phyloP scores from a whole-genome alignment of 2,797 vertebrate genomes.

The Tauraco hartlaubi region DNA sequence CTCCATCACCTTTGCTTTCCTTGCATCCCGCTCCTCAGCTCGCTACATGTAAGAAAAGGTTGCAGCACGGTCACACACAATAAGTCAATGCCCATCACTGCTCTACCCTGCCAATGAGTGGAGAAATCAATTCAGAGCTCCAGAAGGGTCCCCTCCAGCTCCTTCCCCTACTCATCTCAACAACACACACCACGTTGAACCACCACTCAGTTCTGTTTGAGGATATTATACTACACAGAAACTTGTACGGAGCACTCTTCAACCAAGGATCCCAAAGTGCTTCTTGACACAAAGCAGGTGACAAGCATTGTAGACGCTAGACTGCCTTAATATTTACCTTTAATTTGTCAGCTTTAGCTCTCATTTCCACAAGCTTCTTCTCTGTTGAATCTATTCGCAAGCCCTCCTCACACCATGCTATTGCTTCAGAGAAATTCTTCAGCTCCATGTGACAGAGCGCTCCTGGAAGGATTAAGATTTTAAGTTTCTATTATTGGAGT shows the following conservation, averaged over 20 bases:
- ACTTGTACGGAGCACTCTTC: not conserved
- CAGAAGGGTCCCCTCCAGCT: not conserved
- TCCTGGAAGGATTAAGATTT: conserved; percentile 78
- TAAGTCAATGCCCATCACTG: not conserved
- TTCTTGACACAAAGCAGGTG: not conserved
- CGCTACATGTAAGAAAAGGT: conserved; percentile 77
- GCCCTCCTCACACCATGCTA: conserved; percentile 93
- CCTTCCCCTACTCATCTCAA: not conserved
- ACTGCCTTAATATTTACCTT: conserved; percentile 80
- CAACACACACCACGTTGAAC: rapidly evolving
- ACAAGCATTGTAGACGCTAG: not conserved
- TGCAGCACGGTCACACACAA: not conserved
- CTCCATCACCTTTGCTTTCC: conserved; percentile 87
- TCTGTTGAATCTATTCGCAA: conserved; percentile 85
- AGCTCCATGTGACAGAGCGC: conserved; percentile 91
- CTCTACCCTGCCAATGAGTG: rapidly evolving
- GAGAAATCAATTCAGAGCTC: not conserved
- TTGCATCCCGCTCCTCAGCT: conserved; percentile 87
- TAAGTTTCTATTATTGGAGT: not conserved
- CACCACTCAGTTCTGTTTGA: not conserved
- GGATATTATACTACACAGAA: not conserved
- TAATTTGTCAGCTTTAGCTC: conserved; percentile 88
- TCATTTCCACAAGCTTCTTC: conserved; percentile 89
- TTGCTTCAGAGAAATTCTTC: conserved; percentile 84
- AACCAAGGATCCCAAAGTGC: not conserved